Conservation (phyloP, 2,113 vertebrate species). For the Nerophis ophidion region DNA sequence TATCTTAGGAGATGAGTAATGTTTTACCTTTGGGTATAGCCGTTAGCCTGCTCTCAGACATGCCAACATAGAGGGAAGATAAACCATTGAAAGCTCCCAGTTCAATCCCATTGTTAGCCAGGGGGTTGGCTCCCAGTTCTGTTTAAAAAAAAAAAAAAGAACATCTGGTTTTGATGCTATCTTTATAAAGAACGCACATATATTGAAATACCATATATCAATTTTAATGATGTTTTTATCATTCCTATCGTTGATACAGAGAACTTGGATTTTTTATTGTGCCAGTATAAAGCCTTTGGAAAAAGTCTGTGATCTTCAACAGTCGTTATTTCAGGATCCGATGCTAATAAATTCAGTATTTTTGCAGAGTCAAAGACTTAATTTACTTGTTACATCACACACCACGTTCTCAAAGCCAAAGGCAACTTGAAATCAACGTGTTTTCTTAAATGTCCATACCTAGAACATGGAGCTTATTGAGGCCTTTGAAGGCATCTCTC, state of each 20-base stretch:
- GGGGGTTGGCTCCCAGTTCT: slow-evolving; percentile 97
- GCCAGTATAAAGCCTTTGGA: neutral
- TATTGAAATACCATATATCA: neutral
- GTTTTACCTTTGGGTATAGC: slow-evolving; percentile 87
- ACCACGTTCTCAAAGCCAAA: no score
- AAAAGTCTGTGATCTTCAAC: neutral
- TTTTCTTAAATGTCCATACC: slow-evolving; percentile 63
- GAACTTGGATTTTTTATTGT: neutral
- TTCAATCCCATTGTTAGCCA: slow-evolving; percentile 86
- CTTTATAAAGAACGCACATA: slow-evolving; percentile 2
- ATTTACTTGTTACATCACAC: no score
- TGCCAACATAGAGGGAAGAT: slow-evolving; percentile 85
- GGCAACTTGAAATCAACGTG: neutral
- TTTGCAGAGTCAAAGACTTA: no score
- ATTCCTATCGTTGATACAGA: neutral
- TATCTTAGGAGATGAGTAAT: neutral
- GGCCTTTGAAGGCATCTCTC: slow-evolving; percentile 85
- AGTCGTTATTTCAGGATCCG: no score
- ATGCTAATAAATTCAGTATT: no score
- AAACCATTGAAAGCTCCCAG: slow-evolving; percentile 88
- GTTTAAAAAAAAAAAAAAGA: slow-evolving; percentile 26
- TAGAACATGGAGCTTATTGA: slow-evolving; percentile 88
- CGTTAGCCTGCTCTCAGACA: slow-evolving; percentile 89
- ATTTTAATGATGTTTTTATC: neutral
- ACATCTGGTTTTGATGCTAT: slow-evolving; percentile 21